phyloP scores from a whole-genome alignment of 2,113 vertebrate genomes.

The Psophia crepitans region DNA sequence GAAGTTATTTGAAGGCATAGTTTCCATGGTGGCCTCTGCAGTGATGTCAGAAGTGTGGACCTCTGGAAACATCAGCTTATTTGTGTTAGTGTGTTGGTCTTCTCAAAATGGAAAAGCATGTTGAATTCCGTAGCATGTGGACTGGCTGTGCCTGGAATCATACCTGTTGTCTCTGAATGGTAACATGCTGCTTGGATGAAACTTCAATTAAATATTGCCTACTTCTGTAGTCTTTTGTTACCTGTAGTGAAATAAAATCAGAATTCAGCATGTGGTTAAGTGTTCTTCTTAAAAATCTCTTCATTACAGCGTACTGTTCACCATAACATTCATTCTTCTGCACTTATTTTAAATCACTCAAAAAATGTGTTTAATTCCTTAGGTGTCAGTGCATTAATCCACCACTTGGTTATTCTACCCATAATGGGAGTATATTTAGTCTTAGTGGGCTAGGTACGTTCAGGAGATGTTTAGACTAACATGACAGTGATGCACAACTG shows the following conservation, averaged over 20 bases:
- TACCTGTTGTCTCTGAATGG: not conserved
- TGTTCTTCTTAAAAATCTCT: not conserved
- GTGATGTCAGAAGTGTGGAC: not conserved
- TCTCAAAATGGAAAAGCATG: not conserved
- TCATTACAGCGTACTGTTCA: not conserved
- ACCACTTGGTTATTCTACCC: not conserved
- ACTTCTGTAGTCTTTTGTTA: not conserved
- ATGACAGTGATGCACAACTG: not conserved
- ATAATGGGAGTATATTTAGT: not conserved
- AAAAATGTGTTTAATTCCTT: not conserved
- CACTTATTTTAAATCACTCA: not conserved
- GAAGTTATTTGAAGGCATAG: not conserved
- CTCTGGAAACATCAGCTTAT: not conserved
- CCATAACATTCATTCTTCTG: not conserved
- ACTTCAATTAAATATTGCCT: not conserved
- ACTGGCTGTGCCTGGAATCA: not conserved
- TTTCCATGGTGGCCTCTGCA: not conserved
- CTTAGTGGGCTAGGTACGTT: not conserved
- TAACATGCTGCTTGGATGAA: constrained; percentile 3
- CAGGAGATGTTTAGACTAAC: not conserved
- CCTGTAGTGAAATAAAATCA: constrained; percentile 34
- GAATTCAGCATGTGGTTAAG: not conserved
- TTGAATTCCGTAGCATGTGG: not conserved
- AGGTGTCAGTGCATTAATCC: not conserved
- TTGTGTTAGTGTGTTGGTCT: not conserved